Evolutionary conservation across 2,113 vertebrate species (phyloP), one percentile per base, ranked within the genome.

Genomic region (Tetrao urogallus): DNA sequence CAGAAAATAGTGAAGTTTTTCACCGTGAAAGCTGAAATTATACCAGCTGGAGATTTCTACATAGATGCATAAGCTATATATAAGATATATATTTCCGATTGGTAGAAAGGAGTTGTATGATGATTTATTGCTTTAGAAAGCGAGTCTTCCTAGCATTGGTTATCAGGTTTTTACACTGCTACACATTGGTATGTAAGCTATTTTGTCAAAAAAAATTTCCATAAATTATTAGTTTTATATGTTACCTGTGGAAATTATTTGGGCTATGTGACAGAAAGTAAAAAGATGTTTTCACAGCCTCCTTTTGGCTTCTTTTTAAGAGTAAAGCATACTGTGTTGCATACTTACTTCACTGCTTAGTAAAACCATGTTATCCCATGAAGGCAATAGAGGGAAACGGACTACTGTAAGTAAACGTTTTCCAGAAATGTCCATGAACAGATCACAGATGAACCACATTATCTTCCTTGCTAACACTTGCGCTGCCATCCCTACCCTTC

Each of bases 11-110:
- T n/a, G 48, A 75, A 34, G 21, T 63, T 91, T 96, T 87, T 89
- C 67, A 91, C 24, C 28, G 32, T 60, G 63, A 60, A 93, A 89
- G 47, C 28, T 86, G 70, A 88, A 93, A 94, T 90, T 81, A 75
- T n/a, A 36, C 42, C 76, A 56, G 24, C 18, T 81, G 47, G 57
- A 95, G 45, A 81, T 77, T 91, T 86, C 42, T 83, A 19, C 45
- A 38, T 38, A 75, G n/a, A 34, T 86, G 70, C 61, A 70, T 66
- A 73, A 79, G 27, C 24, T 36, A 24, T 74, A 21, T 50, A 64
- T 48, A 64, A 45, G 38, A 71, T 11, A 3, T 60, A 22, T 12
- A 86, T 93, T 86, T 77, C 40, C 76, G 25, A 71, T 28, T 47
- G 69, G 77, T 48, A 56, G 47, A 64, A 79, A 1, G 2, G 58